A percentile compares a stretch with the other conserved stretches of the same genome.
phyloP scores from a whole-genome alignment of 1,140 invertebrate genomes.

The Eufriesea mexicana region DNA sequence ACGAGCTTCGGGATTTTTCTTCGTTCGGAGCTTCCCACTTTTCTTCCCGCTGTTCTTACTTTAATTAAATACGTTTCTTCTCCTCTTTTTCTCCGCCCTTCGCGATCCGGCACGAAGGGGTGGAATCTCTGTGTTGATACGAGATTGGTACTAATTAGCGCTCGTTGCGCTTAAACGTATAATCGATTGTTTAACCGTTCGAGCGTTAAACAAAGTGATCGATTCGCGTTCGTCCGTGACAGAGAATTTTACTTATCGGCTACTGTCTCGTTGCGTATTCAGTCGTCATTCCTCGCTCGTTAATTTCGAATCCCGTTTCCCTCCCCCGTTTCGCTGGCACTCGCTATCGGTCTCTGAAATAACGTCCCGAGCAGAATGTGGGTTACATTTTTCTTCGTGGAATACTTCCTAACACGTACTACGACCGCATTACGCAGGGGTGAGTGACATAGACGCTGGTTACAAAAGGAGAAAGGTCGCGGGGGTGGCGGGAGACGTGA shows the following conservation, averaged over 20 bases:
- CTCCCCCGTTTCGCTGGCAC: not conserved
- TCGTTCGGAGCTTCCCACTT: not conserved
- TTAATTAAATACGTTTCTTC: constrained; percentile 20
- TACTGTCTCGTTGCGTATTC: not conserved
- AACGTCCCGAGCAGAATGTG: constrained; percentile 42
- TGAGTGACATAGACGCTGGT: constrained; percentile 16
- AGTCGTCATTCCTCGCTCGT: not conserved
- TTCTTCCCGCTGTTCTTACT: not conserved
- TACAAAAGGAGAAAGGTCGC: constrained; percentile 5
- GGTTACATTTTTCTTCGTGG: constrained; percentile 49
- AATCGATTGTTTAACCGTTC: not conserved
- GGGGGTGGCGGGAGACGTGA: constrained; percentile 9
- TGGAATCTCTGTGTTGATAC: constrained; percentile 16
- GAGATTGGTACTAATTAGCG: constrained; percentile 21
- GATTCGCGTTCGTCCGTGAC: not conserved
- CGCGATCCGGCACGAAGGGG: not conserved
- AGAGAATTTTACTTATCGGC: not conserved
- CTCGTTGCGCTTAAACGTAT: not conserved
- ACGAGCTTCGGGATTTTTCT: constrained; percentile 33
- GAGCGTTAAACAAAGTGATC: not conserved
- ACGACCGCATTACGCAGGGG: constrained; percentile 43
- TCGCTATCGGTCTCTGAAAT: constrained; percentile 42
- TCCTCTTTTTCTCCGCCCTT: constrained; percentile 2
- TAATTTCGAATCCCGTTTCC: constrained; percentile 26
- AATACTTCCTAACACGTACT: constrained; percentile 40